Percentiles rank a stretch among this genome's conserved stretches.
phyloP scores from a whole-genome alignment of 1,140 invertebrate genomes.

The Metopolophium dirhodum region DNA sequence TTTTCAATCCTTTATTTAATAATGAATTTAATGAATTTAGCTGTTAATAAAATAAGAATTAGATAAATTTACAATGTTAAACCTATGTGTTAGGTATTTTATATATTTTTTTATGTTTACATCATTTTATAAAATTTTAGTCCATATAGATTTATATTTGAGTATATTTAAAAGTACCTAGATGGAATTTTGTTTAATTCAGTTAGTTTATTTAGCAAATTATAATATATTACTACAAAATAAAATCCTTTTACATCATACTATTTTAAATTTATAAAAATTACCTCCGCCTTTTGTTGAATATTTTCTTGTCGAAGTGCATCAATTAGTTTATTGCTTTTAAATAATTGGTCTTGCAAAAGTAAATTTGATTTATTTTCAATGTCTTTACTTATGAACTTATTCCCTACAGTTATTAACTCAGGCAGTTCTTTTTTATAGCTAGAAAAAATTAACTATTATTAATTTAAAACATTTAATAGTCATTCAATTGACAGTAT shows the following conservation, averaged over 20 bases:
- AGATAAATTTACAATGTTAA: too few relatives aligned
- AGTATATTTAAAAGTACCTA: neutral
- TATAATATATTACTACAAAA: neutral
- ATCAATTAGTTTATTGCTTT: conserved; percentile 40
- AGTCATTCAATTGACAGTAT: neutral
- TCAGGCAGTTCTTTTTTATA: conserved; percentile 37
- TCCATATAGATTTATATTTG: neutral
- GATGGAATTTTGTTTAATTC: neutral
- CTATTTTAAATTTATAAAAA: neutral
- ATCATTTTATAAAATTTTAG: neutral
- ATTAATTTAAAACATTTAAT: neutral
- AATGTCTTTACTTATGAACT: conserved; percentile 22
- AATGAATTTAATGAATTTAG: conserved; percentile 23
- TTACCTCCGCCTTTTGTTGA: conserved; percentile 29
- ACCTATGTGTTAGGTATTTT: too few relatives aligned
- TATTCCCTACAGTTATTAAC: conserved; percentile 23
- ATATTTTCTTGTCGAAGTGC: conserved; percentile 34
- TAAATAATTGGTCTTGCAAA: conserved; percentile 41
- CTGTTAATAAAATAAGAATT: conserved; percentile 9
- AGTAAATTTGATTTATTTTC: conserved; percentile 46
- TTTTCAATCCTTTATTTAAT: neutral
- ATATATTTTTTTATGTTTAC: neutral
- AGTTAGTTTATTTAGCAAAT: neutral
- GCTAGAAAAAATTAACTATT: conserved; percentile 1
- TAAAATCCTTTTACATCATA: neutral